Conservation (phyloP, 2,113 vertebrate genomes). For the Etia nguti region DNA sequence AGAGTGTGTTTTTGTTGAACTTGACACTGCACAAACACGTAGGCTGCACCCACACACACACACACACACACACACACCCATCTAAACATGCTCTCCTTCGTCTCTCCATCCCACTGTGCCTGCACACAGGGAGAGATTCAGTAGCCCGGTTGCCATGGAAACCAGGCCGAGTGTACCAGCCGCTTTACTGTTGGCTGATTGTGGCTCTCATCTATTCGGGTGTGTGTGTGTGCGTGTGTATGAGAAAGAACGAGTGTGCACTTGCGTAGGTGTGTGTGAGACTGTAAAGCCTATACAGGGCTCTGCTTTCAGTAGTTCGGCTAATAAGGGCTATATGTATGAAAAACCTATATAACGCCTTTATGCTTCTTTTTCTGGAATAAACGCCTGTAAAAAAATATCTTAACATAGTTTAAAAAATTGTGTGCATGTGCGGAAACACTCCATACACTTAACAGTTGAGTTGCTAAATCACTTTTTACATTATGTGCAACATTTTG, state of each 20-base stretch:
- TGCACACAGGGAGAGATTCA: conserved; percentile 65
- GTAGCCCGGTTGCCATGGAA: conserved; percentile 72
- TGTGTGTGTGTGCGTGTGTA: conserved; percentile 26
- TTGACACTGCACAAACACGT: neutral
- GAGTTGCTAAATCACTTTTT: neutral
- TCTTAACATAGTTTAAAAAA: neutral
- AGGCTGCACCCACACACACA: neutral
- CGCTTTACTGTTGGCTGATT: conserved; percentile 60
- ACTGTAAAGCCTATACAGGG: conserved; percentile 64
- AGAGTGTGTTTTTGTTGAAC: conserved; percentile 27
- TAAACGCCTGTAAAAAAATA: neutral
- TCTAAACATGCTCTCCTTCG: conserved; percentile 49
- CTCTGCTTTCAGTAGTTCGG: conserved; percentile 43
- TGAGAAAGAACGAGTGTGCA: conserved; percentile 1
- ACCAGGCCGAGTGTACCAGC: conserved; percentile 73
- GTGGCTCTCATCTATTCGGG: conserved; percentile 32
- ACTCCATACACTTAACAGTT: neutral
- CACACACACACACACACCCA: conserved; percentile 14
- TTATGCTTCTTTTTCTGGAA: neutral
- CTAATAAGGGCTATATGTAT: conserved; percentile 15
- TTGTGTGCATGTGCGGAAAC: neutral
- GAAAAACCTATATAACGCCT: neutral
- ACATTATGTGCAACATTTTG: neutral
- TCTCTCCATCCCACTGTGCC: conserved; percentile 63
- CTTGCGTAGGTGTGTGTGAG: conserved; percentile 69